Evolutionary conservation across 2,888 invertebrate species (phyloP).

Genomic region (Erynnis tages): DNA sequence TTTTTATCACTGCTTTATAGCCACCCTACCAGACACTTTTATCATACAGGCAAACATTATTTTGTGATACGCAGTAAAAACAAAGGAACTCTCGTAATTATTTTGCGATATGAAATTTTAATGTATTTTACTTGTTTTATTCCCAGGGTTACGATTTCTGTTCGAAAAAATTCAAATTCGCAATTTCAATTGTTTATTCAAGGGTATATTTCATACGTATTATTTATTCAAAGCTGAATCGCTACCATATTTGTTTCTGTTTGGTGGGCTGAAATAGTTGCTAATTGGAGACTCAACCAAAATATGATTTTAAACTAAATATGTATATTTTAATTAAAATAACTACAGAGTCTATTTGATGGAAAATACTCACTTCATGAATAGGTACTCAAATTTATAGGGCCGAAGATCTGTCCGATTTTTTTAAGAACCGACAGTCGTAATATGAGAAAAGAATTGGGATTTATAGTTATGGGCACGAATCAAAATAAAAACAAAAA

Average conservation of each 20-base stretch:
- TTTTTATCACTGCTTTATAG: neutral
- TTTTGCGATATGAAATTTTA: constrained; percentile 25
- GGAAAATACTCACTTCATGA: too few relatives aligned
- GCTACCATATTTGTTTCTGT: neutral
- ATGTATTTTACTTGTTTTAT: constrained; percentile 15
- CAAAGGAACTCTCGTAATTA: constrained; percentile 21
- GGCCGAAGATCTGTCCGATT: too few relatives aligned
- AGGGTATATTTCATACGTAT: constrained; percentile 8
- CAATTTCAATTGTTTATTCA: constrained; percentile 11
- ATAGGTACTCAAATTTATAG: too few relatives aligned
- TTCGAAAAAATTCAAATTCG: constrained; percentile 2
- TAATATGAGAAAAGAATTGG: too few relatives aligned
- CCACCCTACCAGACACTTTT: constrained; percentile 11
- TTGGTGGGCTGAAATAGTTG: too few relatives aligned
- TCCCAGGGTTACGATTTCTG: constrained; percentile 10
- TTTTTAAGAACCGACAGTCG: too few relatives aligned
- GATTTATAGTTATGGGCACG: too few relatives aligned
- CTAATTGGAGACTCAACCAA: too few relatives aligned
- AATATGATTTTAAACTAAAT: too few relatives aligned
- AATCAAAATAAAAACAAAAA: too few relatives aligned
- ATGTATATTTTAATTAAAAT: too few relatives aligned
- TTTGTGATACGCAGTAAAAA: constrained; percentile 11
- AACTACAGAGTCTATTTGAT: too few relatives aligned
- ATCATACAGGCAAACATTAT: constrained; percentile 3
- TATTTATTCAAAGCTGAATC: constrained; percentile 11